Base-by-base conservation (phyloP, 1,140 invertebrate species). In the Nautilus pompilius region DNA sequence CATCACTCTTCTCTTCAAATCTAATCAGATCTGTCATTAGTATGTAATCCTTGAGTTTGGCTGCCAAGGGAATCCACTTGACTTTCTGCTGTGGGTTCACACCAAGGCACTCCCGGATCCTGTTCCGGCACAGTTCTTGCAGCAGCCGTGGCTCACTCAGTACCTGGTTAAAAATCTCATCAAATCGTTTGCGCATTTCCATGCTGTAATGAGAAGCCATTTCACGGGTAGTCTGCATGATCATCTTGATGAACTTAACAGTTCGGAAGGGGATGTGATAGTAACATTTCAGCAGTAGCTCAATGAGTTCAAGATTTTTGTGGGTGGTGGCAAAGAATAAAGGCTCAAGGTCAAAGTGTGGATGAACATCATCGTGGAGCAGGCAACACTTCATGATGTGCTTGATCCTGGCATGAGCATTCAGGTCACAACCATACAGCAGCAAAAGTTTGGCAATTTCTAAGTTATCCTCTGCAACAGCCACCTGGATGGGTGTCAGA, bases 311-410 rank as follows among this genome's bases (percentile, higher is more conserved):
- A 8, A 75, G 34, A 69, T 76, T 75, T 62, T 75, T 71, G 58
- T 79, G 77, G 33, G 74, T 76, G 45, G 80, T 49, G 24, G 78
- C 74, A 36, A 75, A 51, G 65, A 77, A 82, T 26, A 82, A 49
- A 10, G 80, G 80, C 56, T 80, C 75, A 28, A 81, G 65, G 46
- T 72, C 73, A 62, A 81, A 72, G 65, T 80, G 79, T 29, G 79
- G 79, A 64, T 81, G 79, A 15, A 65, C 28, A 58, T 82, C 79
- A 26, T 74, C 68, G 41, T 75, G 72, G 8, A 62, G 34, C 8
- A 73, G 41, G 65, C 78, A 82, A 41, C 79, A 81, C 33, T 69
- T 68, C 60, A 68, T 69, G 26, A 75, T 22, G 20, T 65, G 62
- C 29, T 65, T 71, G 28, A 73, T 67, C 49, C 73, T 71, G 8